phyloP scores from a whole-genome alignment of 2,113 vertebrate species.

The rat (Rattus norvegicus) region GRCr8 NC_086020.1:104731501-104732000 shows the following conservation, averaged over 20 bases:
- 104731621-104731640: conserved; percentile 72
- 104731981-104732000: not conserved
- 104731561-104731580: conserved; percentile 46
- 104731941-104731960: not conserved
- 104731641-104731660: conserved; percentile 68
- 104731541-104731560: conserved; percentile 20
- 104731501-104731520: conserved; percentile 4
- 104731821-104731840: not conserved
- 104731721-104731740: conserved; percentile 65
- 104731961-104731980: not conserved
- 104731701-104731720: conserved; percentile 71
- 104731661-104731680: conserved; percentile 67
- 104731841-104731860: not conserved
- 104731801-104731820: conserved; percentile 43
- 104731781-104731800: conserved; percentile 65
- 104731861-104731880: not conserved
- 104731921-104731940: not conserved
- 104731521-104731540: conserved; percentile 60
- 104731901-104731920: not conserved
- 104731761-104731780: conserved; percentile 70
- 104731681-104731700: conserved; percentile 78
- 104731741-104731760: conserved; percentile 73
- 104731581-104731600: not conserved
- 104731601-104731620: conserved; percentile 62
- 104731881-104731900: not conserved